Evolutionary conservation across 2,888 invertebrate genomes (phyloP), one percentile per base, ranked within the genome.

Genomic region (Poecilobothrus nobilitatus): DNA sequence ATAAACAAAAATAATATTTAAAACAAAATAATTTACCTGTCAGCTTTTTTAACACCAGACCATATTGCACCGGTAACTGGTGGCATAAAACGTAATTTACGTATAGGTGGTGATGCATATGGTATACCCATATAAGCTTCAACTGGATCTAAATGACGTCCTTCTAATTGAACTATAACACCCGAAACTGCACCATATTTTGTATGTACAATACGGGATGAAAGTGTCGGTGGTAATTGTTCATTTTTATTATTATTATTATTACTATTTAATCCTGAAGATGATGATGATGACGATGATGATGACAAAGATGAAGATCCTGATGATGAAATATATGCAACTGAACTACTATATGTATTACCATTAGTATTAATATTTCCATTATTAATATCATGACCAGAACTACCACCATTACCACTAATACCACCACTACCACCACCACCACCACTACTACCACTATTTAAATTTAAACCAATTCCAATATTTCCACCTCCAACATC

Each of bases 51-150:
- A 64, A 95, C 91, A 62, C 93, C 94, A 69, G 90, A 89, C 95
- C 95, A 95, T 79, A 94, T 89, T 68, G 94, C 92, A 34, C 95
- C 94, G 71, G 92, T 93, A 27, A 95, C 95, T 22, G 97, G 97
- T 15, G 96, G 96, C 95, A 97, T 96, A 81, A 97, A 97, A 70
- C 97, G 87, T 71, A 97, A 84, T 70, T 90, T 89, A 8, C 94
- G 95, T 64, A 91, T 84, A 44, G 96, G 95, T 27, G 97, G 92
- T 66, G 95, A 94, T 34, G 96, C 97, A 81, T 97, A 97, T 7
- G 96, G 96, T 70, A 97, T 90, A 9, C 97, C 97, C 67, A 92
- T 86, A 80, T 94, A 97, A 72, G 94, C 92, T 81, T 96, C 96
- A 22, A 97, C 95, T 69, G 92, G 91, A 80, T 93, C 93, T 75